These are phyloP conservation scores for Charanyca ferruginea DNA, from an alignment of 2,888 invertebrate species.

Conservation along the genomic window DNA sequence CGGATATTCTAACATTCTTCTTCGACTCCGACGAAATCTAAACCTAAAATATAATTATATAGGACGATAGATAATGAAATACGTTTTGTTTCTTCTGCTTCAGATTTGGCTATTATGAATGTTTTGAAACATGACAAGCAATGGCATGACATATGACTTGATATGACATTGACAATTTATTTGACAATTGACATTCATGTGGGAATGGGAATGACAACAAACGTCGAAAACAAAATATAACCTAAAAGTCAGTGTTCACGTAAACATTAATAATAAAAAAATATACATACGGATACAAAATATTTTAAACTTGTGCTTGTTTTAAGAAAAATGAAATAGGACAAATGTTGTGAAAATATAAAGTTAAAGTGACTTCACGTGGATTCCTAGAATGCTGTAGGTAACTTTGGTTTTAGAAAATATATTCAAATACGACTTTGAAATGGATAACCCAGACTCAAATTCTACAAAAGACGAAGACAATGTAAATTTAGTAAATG, in stretches of 20 bases:
- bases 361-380: conserved; percentile 12
- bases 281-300: not conserved
- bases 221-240: conserved; percentile 46
- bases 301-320: not conserved
- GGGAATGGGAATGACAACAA: conserved; percentile 14
- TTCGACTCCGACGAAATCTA: conserved; percentile 8
- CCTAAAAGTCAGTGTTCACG: conserved; percentile 30
- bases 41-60: conserved; percentile 8
- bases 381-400: too few relatives aligned
- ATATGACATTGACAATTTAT: too few relatives aligned
- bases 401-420: not conserved
- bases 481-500: conserved; percentile 39
- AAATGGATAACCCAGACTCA: conserved; percentile 62
- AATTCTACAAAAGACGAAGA: conserved; percentile 47
- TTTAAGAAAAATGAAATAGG: not conserved
- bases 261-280: too few relatives aligned
- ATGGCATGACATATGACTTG: conserved; percentile 4
- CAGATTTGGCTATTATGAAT: not conserved
- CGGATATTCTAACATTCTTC: too few relatives aligned
- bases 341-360: not conserved
- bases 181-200: conserved; percentile 43
- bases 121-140: not conserved
- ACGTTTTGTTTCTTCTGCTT: conserved; percentile 19
- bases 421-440: conserved; percentile 1
- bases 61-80: too few relatives aligned